Evolutionary conservation across 2,888 invertebrate species (phyloP), one percentile per base, ranked within the genome.

Genomic region (Strigamia maritima): DNA sequence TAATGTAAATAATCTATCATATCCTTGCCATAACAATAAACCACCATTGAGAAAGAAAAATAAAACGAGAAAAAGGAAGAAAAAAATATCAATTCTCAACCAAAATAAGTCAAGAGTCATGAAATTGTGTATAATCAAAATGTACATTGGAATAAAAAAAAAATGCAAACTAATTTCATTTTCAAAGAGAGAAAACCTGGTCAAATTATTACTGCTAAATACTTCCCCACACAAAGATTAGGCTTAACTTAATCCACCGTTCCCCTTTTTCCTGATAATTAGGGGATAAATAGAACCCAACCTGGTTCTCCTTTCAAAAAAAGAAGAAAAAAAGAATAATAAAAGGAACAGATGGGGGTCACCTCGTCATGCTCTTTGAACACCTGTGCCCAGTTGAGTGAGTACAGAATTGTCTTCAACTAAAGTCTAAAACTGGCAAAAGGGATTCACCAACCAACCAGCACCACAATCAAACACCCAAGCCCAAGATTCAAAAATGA

Each of bases 181-280:
- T 60, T 24, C 60, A 60, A 60, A 60, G 60, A 60, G 19, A 60
- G 44, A 44, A 60, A 60, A 60, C 24, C 60, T 24, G n/a, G 60
- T 22, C 19, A 19, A 60, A 24, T 60, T 19, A 60, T 60, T 60
- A 16, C 44, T 16, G 44, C 60, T 60, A 19, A 60, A 60, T 8
- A 19, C 19, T 60, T 60, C 24, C 60, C n/a, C 60, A 60, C 60
- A 49, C 60, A 60, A 60, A 60, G 24, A 19, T 24, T 60, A 60
- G 44, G 60, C 60, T 60, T 60, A 60, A 22, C 60, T 60, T 60
- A 60, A 60, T 60, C 60, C 60, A 60, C 60, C 60, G 10, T 8
- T 60, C 22, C 60, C 60, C 60, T n/a, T 24, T 22, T 60, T 10
- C 60, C 54, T 60, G 10, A 60, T 60, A 60, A 60, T 60, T 60